Evolutionary conservation across 1,140 invertebrate species (phyloP).

Genomic region (Cryptotermes secundus): DNA sequence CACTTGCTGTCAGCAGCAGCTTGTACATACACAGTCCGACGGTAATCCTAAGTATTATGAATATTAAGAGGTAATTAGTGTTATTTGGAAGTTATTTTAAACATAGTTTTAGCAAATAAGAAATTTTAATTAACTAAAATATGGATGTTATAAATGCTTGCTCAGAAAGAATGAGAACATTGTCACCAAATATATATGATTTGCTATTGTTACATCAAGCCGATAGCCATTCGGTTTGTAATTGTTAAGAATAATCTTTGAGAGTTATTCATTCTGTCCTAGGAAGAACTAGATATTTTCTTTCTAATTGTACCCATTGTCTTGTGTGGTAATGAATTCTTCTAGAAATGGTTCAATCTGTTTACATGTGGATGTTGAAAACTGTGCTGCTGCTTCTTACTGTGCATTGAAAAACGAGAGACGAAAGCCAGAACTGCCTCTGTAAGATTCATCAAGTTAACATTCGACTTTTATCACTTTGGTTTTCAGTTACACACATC

Average conservation of each 20-base stretch:
- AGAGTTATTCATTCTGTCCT: neutral
- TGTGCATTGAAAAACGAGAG: neutral
- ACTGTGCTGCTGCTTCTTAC: neutral
- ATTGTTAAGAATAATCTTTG: neutral
- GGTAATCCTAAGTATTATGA: too few species aligned
- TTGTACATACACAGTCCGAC: too few species aligned
- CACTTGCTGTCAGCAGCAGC: too few species aligned
- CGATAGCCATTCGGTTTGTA: neutral
- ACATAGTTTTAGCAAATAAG: too few species aligned
- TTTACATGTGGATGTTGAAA: neutral
- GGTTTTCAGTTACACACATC: neutral
- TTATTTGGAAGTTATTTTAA: neutral
- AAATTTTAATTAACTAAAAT: neutral
- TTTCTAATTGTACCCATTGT: neutral
- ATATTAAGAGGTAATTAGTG: neutral
- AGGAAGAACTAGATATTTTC: neutral
- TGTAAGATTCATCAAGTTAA: neutral
- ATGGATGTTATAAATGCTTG: neutral
- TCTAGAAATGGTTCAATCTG: neutral
- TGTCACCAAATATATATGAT: neutral
- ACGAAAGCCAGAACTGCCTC: neutral
- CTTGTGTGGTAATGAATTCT: neutral
- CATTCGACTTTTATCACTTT: too few species aligned
- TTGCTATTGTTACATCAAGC: neutral
- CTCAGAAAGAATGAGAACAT: neutral